Evolutionary conservation across 1,140 invertebrate species (phyloP).

Genomic region (Drosophila orosa): DNA sequence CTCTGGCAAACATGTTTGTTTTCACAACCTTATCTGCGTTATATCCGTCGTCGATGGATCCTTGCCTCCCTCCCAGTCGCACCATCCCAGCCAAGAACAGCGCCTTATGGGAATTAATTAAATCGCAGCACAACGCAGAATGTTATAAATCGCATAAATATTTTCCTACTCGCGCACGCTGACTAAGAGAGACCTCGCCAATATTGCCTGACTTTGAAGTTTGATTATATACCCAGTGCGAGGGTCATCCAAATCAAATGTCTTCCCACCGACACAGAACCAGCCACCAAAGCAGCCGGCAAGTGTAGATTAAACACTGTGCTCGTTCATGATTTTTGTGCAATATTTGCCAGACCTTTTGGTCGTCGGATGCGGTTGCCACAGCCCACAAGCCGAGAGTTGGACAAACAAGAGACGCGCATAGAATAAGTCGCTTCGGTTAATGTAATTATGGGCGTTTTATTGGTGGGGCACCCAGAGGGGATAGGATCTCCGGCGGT

Average conservation of each 20-base stretch:
- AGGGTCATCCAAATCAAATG: constrained; percentile 61
- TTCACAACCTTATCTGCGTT: constrained; percentile 45
- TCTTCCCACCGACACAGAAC: constrained; percentile 39
- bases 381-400: constrained; percentile 48
- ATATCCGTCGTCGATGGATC: constrained; percentile 35
- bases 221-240: constrained; percentile 70
- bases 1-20: constrained; percentile 31
- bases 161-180: constrained; percentile 27
- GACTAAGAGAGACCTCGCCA: constrained; percentile 58
- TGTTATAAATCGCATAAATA: constrained; percentile 60
- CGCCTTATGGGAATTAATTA: constrained; percentile 50
- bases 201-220: constrained; percentile 76
- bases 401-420: constrained; percentile 57
- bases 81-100: constrained; percentile 16
- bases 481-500: neutral
- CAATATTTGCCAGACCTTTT: constrained; percentile 73
- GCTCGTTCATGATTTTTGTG: constrained; percentile 49
- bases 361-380: constrained; percentile 26
- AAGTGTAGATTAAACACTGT: constrained; percentile 64
- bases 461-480: neutral
- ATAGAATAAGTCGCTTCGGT: constrained; percentile 49
- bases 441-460: constrained; percentile 35
- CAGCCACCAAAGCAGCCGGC: constrained; percentile 11
- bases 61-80: neutral
- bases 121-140: constrained; percentile 37